Evolutionary conservation across 2,888 invertebrate genomes (phyloP).

Genomic region (Epiblema foenella): DNA sequence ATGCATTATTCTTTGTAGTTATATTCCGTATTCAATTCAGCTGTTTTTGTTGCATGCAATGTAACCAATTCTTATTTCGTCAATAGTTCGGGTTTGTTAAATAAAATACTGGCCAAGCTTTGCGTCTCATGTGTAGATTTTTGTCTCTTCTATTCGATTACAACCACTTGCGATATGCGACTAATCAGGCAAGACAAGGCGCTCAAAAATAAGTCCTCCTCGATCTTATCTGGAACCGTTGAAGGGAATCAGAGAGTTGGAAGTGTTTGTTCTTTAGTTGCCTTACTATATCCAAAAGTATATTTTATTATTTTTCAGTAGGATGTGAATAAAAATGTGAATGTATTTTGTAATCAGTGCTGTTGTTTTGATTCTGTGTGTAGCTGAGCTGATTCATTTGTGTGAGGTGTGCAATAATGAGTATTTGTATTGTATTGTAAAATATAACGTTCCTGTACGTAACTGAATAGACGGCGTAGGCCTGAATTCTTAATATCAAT

Average conservation of each 20-base stretch:
- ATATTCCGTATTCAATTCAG: not conserved
- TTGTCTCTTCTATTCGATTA: not conserved
- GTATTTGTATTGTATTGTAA: too few relatives aligned
- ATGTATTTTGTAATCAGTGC: not conserved
- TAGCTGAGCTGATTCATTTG: too few relatives aligned
- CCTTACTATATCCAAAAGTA: not conserved
- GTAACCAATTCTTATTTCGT: not conserved
- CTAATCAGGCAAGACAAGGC: not conserved
- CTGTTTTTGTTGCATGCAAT: not conserved
- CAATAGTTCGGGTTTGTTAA: not conserved
- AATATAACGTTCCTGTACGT: not conserved
- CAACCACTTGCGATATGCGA: too few relatives aligned
- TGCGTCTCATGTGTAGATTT: not conserved
- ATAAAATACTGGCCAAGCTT: too few relatives aligned
- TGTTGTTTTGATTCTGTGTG: too few relatives aligned
- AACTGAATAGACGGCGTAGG: not conserved
- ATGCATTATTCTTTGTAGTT: too few relatives aligned
- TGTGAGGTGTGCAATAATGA: too few relatives aligned
- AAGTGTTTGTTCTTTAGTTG: not conserved
- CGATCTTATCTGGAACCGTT: not conserved
- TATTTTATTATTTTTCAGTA: not conserved
- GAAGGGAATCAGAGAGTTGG: not conserved
- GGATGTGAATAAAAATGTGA: not conserved
- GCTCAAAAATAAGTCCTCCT: not conserved
- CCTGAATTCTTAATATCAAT: constrained; percentile 27